These are phyloP conservation scores for Elephantulus edwardii DNA, from an alignment of 2,113 vertebrate genomes.

Conservation along the genomic window DNA sequence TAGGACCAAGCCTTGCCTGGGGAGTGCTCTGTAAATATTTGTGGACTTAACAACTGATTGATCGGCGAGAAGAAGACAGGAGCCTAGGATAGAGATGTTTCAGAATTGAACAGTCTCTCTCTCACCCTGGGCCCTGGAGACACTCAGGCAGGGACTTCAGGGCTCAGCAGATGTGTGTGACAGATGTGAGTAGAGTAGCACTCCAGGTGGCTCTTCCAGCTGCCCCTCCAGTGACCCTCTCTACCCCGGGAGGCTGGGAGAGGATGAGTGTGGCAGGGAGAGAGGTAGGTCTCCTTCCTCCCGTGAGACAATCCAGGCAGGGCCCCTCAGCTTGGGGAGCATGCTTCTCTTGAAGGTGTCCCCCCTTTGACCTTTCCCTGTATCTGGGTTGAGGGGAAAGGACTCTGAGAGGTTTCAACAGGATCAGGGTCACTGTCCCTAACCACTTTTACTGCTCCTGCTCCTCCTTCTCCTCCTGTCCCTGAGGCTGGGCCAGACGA, in stretches of 20 bases:
- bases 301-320: background rate
- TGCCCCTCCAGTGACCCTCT: background rate
- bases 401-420: background rate
- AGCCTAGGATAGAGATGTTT: background rate
- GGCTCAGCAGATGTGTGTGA: background rate
- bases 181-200: background rate
- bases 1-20: background rate
- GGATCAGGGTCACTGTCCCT: too few relatives aligned
- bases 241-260: background rate
- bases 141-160: background rate
- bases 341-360: background rate
- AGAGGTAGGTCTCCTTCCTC: too few relatives aligned
- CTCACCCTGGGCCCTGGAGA: background rate
- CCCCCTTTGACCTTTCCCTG: background rate
- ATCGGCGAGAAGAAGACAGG: background rate
- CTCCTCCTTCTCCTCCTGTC: background rate
- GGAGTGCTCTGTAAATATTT: constrained; percentile 66
- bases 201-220: background rate
- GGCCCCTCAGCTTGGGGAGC: background rate
- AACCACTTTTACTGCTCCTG: background rate
- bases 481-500: background rate
- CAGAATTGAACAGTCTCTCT: constrained; percentile 5
- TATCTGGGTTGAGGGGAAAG: background rate
- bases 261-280: background rate
- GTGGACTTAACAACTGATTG: constrained; percentile 52